Conservation (phyloP, 1,140 invertebrate genomes). For the Stegodyphus mimosarum region DNA sequence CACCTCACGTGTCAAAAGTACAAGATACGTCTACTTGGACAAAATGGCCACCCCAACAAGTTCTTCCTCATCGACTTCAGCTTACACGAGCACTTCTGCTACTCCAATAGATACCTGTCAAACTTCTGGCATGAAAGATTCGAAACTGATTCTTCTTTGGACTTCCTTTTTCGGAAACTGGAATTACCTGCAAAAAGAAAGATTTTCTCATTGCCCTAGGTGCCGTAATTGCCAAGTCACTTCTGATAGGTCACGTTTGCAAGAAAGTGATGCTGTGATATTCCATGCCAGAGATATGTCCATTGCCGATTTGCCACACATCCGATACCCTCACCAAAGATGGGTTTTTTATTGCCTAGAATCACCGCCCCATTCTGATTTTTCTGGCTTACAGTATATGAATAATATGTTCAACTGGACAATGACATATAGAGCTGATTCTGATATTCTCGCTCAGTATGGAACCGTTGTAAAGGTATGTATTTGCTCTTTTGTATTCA, state of each 20-base stretch:
- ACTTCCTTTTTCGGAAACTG: conserved; percentile 53
- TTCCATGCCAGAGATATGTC: conserved; percentile 63
- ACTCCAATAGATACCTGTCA: background rate
- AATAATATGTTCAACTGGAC: conserved; percentile 69
- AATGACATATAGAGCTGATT: conserved; percentile 69
- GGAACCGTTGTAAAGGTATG: conserved; percentile 54
- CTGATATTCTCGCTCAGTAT: conserved; percentile 65
- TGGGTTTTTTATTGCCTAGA: conserved; percentile 76
- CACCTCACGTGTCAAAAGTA: too few species aligned
- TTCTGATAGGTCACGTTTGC: conserved; percentile 37
- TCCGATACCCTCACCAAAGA: conserved; percentile 69
- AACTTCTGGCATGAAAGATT: background rate
- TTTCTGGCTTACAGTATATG: conserved; percentile 43
- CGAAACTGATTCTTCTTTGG: conserved; percentile 59
- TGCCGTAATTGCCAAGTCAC: conserved; percentile 58
- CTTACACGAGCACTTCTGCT: background rate
- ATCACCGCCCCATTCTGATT: conserved; percentile 68
- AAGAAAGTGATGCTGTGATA: conserved; percentile 58
- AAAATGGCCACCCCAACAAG: background rate
- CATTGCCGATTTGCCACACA: conserved; percentile 65
- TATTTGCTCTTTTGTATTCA: background rate
- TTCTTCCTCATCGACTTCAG: background rate
- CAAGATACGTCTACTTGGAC: too few species aligned
- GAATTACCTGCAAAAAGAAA: conserved; percentile 23
- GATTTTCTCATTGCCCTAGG: background rate